Evolutionary conservation across 2,113 vertebrate species (phyloP).

Genomic region (Boulengeromyrus knoepffleri): DNA sequence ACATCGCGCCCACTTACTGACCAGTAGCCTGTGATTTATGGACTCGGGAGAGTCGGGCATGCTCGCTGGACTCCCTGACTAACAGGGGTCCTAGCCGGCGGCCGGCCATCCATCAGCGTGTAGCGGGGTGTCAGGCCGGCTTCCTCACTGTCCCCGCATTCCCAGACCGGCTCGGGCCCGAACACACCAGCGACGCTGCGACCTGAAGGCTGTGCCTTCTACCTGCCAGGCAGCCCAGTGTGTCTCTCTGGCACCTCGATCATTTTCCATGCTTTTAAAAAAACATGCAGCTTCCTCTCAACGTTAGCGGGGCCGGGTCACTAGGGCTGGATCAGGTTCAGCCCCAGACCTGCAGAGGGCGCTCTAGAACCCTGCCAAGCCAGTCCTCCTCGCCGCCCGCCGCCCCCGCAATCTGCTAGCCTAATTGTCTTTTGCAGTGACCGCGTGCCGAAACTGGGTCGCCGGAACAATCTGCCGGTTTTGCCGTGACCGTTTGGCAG

Average conservation of each 20-base stretch:
- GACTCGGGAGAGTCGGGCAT: slow-evolving; percentile 35
- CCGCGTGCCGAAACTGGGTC: slow-evolving; percentile 21
- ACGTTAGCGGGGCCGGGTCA: neutral
- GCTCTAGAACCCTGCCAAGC: neutral
- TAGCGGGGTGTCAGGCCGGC: slow-evolving; percentile 40
- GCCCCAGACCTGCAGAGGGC: neutral
- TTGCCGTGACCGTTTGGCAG: neutral
- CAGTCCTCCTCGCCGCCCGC: neutral
- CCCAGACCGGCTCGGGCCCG: slow-evolving; percentile 11
- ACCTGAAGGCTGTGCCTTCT: slow-evolving; percentile 13
- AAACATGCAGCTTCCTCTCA: neutral
- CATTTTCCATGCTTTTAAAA: neutral
- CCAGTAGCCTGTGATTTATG: slow-evolving; percentile 40
- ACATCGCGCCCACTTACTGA: slow-evolving; percentile 19
- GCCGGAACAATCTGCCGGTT: neutral
- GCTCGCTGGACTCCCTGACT: slow-evolving; percentile 35
- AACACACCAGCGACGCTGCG: slow-evolving; percentile 4
- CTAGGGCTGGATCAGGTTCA: neutral
- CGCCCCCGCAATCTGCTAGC: slow-evolving; percentile 7
- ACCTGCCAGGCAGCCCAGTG: neutral
- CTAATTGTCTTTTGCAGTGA: slow-evolving; percentile 14
- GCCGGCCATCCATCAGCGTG: slow-evolving; percentile 43
- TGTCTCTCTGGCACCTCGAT: neutral
- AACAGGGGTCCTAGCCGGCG: slow-evolving; percentile 39
- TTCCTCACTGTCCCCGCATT: slow-evolving; percentile 27